Percentiles rank a stretch among this genome's conserved stretches.
Evolutionary conservation across 2,888 invertebrate species (phyloP).

Genomic region (Liodrosophila aerea): DNA sequence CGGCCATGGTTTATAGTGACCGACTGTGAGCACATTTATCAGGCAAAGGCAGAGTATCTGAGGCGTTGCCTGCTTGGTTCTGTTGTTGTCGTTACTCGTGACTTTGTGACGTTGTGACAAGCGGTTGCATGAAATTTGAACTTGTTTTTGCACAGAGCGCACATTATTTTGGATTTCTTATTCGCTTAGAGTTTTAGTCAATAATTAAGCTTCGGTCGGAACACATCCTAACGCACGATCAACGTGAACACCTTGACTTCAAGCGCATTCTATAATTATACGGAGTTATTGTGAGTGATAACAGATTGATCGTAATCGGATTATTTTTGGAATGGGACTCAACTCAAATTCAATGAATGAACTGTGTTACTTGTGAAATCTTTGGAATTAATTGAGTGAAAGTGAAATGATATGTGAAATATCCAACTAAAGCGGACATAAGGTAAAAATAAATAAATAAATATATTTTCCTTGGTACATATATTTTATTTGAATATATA

Average conservation of each 20-base stretch:
- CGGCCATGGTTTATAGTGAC: background rate
- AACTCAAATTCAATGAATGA: too few relatives aligned
- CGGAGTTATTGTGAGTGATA: background rate
- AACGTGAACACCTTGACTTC: conserved; percentile 6
- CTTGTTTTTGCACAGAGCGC: conserved; percentile 24
- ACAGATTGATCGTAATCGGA: too few relatives aligned
- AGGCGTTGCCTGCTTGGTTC: conserved; percentile 1
- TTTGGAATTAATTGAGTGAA: too few relatives aligned
- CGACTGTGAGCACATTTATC: background rate
- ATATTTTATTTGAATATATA: too few relatives aligned
- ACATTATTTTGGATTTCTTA: conserved; percentile 16
- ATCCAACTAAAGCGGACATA: too few relatives aligned
- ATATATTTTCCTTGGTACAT: too few relatives aligned
- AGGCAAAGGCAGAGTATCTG: too few relatives aligned
- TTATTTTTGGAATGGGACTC: too few relatives aligned
- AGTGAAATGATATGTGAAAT: too few relatives aligned
- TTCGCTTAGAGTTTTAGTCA: conserved; percentile 35
- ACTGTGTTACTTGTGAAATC: too few relatives aligned
- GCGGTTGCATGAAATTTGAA: conserved; percentile 41
- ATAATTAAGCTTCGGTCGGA: conserved; percentile 29
- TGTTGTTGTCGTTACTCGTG: conserved; percentile 1
- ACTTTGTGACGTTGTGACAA: conserved; percentile 8
- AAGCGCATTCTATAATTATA: background rate
- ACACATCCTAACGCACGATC: conserved; percentile 21
- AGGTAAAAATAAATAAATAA: too few relatives aligned